Base-by-base conservation (phyloP, 2,888 invertebrate genomes). In the Panopea generosa region DNA sequence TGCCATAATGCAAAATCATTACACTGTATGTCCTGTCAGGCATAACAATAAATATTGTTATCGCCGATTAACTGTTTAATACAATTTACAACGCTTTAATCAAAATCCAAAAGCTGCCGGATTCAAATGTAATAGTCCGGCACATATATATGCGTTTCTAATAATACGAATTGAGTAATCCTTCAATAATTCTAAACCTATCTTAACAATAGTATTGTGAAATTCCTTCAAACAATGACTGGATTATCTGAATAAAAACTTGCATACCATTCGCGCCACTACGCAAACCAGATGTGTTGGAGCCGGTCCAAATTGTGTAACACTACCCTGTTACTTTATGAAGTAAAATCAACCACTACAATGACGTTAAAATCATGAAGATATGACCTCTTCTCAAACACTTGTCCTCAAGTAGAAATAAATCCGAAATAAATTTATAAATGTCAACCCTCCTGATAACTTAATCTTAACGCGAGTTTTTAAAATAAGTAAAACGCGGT, bases 371-470 rank as follows among this genome's bases (percentile, higher is more conserved):
- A 33, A 33, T 33, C 33, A 33, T 11, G 6, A 7, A 33, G 33
- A 33, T 33, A 33, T 11, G 6, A 4, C 33, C 6, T 33, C 26
- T 27, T 14, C 29, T 33, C 55, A 55, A 27, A 29, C 3, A 33
- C 33, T 7, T 7, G 11, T 33, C 33, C 50, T 38, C 38, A 27
- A 33, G 38, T 33, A 18, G 60, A 45, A 68, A 52, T 38, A 50
- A 68, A 68, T 59, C 59, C 68, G 53, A 60, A 20, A 45, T 16
- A 33, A 50, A 52, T 50, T 29, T 33, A 57, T 57, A 29, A 49
- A 18, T 33, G 50, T 67, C 67, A 67, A 57, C 50, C 49, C 50
- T 49, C 33, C 38, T 57, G 68, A 68, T 59, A 68, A 60, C 38
- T 14, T 3, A 52, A 53, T 27, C 53, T 52, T 60, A 50, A 11